Base-by-base conservation (phyloP, 2,888 invertebrate species). In the Ephialtes manifestator region DNA sequence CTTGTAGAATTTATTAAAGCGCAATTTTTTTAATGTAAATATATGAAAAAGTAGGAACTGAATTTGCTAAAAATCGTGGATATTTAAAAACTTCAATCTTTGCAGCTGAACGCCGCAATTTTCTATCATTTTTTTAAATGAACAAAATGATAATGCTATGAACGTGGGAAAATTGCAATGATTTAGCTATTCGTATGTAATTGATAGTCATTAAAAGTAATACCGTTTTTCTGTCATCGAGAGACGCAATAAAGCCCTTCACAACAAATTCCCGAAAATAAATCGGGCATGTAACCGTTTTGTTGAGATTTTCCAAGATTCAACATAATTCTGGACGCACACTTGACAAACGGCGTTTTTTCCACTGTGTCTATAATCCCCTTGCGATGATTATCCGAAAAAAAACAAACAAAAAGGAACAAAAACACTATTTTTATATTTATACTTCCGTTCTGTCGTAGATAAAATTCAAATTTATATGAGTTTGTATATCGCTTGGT, bases 361-460 rank as follows among this genome's bases (percentile, higher is more conserved):
- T 72, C 55, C 28, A 48, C 51, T 46, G 31, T 63, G 10, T 85
- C 70, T 51, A 46, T 68, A 71, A 48, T 51, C 67, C 63, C 20
- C 46, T 81, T 78, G 78, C 81, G 70, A 81, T 63, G 74, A 74
- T 78, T 43, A 74, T 74, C 76, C 70, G 18, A 84, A 18, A 55
- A 63, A 55, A 39, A 74, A 35, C 11, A 48, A 48, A 71, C 18
- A 68, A 31, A 68, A 68, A 76, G 20, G 24, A 51, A 67, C 68
- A 31, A 63, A 63, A 74, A 79, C 63, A 85, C 78, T 85, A 85
- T 85, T 85, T 85, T 85, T 85, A 79, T 82, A 85, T 85, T 82
- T 71, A 65, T 82, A 82, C 85, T 82, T 82, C 65, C 48, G 77
- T 82, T 75, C 58, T 46, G 18, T 71, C 53, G 53, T 75, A 78